Base-by-base conservation (phyloP, 2,113 vertebrate species). In the Orycteropus afer region DNA sequence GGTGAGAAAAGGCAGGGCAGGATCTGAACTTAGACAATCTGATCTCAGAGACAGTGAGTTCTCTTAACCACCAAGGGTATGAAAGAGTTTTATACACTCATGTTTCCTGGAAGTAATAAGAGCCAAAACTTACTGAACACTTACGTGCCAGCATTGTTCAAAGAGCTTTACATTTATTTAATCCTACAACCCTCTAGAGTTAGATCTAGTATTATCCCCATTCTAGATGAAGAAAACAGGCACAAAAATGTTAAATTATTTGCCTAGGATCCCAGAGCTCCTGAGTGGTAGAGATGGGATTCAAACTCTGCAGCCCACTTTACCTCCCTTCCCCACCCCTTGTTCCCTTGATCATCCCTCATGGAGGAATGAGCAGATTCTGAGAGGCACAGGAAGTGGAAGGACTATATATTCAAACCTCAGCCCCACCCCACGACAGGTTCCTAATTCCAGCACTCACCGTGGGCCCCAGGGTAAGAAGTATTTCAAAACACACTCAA, bases 181-280 rank as follows among this genome's bases (percentile, higher is more conserved):
- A 12, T 73, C 42, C 17, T 59, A 37, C 5, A 25, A 49, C 37
- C 11, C 10, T 90, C 65, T 81, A 59, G 59, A 40, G 42, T 37
- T 90, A 32, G 20, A 53, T 63, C 89, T 49, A 59, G 53, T 65
- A 63, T 73, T 61, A 59, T 47, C 40, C 40, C 27, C 53, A 82
- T 86, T 73, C 42, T 90, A 51, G 45, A 84, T 57, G 51, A 90
- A 78, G 53, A 77, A 90, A 96, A 87, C 3, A 90, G 69, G 51
- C 23, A 86, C 25, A 63, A 76, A 55, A 77, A 76, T 51, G 49
- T 59, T n/a, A 79, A 59, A 83, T 74, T 78, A 84, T 25, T 77
- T 76, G n/a, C 10, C 74, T 51, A 55, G 12, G 34, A 34, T 96
- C 37, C 8, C 55, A 87, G 57, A 76, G 15, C 12, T 34, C 29